These are phyloP conservation scores for Gymnobelideus leadbeateri DNA, from an alignment of 2,113 vertebrate genomes.

Conservation along the genomic window DNA sequence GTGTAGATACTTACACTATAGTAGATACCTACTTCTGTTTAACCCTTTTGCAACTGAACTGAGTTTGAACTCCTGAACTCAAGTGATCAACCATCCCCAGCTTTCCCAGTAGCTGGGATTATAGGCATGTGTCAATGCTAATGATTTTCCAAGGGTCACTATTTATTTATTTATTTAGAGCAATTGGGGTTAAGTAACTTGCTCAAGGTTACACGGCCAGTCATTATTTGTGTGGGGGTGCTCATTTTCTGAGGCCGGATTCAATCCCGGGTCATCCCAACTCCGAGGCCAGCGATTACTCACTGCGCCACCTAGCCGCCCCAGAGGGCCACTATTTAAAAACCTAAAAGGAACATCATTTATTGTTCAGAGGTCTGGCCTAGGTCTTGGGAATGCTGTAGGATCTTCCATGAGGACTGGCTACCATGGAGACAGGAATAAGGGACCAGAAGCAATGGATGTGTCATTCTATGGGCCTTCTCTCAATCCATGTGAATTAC, in stretches of 20 bases:
- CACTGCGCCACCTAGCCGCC: no score
- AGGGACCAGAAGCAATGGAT: not conserved
- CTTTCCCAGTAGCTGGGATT: not conserved
- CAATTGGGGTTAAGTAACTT: no score
- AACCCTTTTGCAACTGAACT: not conserved
- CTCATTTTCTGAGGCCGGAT: no score
- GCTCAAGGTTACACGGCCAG: no score
- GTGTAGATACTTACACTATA: not conserved
- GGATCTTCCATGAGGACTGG: not conserved
- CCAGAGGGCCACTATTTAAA: not conserved
- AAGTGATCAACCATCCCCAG: not conserved
- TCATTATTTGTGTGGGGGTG: no score
- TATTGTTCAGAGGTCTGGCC: not conserved
- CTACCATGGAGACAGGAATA: not conserved
- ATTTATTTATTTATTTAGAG: no score
- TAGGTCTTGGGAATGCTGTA: not conserved
- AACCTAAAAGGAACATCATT: not conserved
- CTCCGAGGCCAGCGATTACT: no score
- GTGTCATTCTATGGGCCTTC: not conserved
- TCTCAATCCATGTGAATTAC: not conserved
- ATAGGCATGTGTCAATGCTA: not conserved
- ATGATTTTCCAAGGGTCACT: not conserved
- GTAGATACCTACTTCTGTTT: not conserved
- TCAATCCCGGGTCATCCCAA: no score
- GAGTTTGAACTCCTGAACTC: not conserved